Evolutionary conservation across 2,797 vertebrate species (phyloP), one percentile per base, ranked within the genome.

Genomic region (Columba guinea): DNA sequence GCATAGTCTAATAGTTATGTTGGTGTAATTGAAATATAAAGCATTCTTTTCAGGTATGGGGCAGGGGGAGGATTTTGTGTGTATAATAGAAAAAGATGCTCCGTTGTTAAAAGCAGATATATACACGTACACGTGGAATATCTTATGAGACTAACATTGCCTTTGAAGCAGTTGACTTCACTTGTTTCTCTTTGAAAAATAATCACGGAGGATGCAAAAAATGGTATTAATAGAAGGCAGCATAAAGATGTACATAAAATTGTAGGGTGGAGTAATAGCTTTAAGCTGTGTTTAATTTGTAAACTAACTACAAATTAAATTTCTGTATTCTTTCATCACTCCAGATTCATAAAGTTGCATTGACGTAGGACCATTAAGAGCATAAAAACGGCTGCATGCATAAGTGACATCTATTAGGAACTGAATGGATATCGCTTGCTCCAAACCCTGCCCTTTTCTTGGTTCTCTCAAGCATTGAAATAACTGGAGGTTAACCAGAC

Each of bases 401-500:
- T 11, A 71, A 69, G 48, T 86, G 91, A 23, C 4, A 12, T 84
- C n/a, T 76, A 0, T 81, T 56, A 75, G 74, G 74, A 91, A 53
- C 1, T 58, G 67, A 79, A 52, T 14, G 4, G n/a, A 17, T 41
- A 52, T 85, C 27, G 39, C 28, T 62, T 82, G 15, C 35, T 91
- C 67, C 51, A 94, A 41, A 70, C 34, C 17, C 21, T 93, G 56
- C 37, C 34, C 37, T 80, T 85, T 70, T 64, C 10, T 27, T 87
- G 32, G 4, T 76, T 69, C 12, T 87, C 75, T 70, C 53, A 90
- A 88, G 63, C 76, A 60, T 27, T 79, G 74, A 87, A 93, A 67
- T 92, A 95, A 67, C 85, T 87, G 59, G 55, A 91, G 77, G 85
- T 94, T 80, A 74, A 91, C 16, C 13, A 70, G 59, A 48, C 44